These are phyloP conservation scores for Amblyopsis rosae DNA, from an alignment of 2,113 vertebrate genomes.

Conservation along the genomic window DNA sequence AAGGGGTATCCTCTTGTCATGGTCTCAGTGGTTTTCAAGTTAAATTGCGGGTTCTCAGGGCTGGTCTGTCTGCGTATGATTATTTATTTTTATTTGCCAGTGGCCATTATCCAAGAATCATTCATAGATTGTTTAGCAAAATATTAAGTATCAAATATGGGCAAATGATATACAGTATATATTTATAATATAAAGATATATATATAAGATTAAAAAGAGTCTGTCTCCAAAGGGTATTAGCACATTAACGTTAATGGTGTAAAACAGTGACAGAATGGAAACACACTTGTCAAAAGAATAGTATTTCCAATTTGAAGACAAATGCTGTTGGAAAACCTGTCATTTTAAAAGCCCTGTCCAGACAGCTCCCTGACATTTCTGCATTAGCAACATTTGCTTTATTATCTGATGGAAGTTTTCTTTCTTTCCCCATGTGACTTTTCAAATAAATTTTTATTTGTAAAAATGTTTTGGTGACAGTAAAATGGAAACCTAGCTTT, in stretches of 20 bases:
- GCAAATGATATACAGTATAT: background rate
- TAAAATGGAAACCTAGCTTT: background rate
- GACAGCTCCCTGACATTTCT: too few species aligned
- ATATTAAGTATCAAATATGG: background rate
- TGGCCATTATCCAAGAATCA: background rate
- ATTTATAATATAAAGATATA: too few species aligned
- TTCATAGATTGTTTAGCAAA: background rate
- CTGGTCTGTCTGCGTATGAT: background rate
- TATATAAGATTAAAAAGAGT: too few species aligned
- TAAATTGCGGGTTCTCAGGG: slow-evolving; percentile 26
- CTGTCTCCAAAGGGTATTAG: too few species aligned
- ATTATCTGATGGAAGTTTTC: background rate
- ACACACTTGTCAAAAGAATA: too few species aligned
- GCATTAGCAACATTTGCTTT: too few species aligned
- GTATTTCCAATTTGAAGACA: too few species aligned
- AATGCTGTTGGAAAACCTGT: too few species aligned
- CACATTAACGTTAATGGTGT: too few species aligned
- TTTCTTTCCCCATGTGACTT: background rate
- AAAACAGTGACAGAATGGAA: too few species aligned
- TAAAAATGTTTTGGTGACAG: background rate
- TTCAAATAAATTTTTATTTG: background rate
- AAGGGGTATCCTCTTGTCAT: slow-evolving; percentile 43
- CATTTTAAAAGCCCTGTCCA: too few species aligned
- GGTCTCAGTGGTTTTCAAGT: slow-evolving; percentile 44
- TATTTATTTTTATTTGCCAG: background rate